phyloP scores from a whole-genome alignment of 2,888 invertebrate species.

The Dione juno region DNA sequence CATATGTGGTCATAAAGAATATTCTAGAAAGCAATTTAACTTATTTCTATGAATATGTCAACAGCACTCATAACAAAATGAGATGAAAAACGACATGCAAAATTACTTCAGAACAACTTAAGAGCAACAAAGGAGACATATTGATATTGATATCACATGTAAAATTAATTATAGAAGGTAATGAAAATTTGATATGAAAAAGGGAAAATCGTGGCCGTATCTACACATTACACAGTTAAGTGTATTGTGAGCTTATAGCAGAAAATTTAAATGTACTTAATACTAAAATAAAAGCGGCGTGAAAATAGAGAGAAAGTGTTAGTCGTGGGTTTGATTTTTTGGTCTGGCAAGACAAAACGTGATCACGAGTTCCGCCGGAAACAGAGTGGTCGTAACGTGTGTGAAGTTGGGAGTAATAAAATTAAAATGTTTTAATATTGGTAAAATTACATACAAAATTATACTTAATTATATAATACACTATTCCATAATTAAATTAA shows the following conservation, averaged over 20 bases:
- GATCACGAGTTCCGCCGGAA: no score
- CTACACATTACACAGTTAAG: not conserved
- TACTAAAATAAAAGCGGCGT: no score
- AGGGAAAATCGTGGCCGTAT: not conserved
- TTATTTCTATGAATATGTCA: conserved; percentile 27
- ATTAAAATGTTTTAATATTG: no score
- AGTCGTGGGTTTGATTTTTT: no score
- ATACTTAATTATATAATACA: not conserved
- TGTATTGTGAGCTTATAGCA: not conserved
- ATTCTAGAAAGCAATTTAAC: conserved; percentile 28
- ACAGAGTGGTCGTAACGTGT: no score
- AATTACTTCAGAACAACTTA: conserved; percentile 21
- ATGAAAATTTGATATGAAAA: not conserved
- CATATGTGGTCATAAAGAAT: conserved; percentile 14
- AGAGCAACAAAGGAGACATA: conserved; percentile 7
- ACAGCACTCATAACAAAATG: conserved; percentile 8
- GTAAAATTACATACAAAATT: no score
- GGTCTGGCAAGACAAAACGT: no score
- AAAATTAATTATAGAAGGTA: conserved; percentile 16
- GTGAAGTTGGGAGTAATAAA: no score
- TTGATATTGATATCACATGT: conserved; percentile 6
- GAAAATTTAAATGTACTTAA: no score
- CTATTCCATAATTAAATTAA: no score
- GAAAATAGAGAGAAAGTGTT: no score
- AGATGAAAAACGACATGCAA: conserved; percentile 17